phyloP scores from a whole-genome alignment of 2,888 invertebrate species.

The Sinodicranocentrus sp. region DNA sequence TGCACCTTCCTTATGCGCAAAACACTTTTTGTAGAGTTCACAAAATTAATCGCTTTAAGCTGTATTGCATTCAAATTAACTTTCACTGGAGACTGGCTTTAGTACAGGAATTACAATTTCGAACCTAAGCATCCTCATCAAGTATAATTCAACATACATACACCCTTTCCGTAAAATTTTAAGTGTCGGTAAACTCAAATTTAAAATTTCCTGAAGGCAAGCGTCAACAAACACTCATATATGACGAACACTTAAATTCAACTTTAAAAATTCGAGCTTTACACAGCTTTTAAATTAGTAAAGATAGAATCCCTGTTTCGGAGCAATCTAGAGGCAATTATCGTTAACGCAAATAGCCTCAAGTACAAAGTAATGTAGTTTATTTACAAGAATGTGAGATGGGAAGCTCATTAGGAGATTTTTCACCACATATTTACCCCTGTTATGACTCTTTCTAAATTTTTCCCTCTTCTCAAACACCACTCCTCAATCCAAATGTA shows the following conservation, averaged over 20 bases:
- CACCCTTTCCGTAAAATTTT: no score
- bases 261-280: slow-evolving; percentile 21
- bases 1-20: no score
- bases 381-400: neutral
- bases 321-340: slow-evolving; percentile 33
- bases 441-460: neutral
- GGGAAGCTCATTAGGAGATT: neutral
- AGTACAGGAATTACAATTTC: no score
- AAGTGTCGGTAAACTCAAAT: no score
- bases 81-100: no score
- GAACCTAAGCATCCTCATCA: no score
- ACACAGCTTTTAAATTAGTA: slow-evolving; percentile 56
- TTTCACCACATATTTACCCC: neutral
- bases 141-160: no score
- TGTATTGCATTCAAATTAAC: no score
- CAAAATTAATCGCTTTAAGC: no score
- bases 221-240: slow-evolving; percentile 10
- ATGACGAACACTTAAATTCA: neutral
- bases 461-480: neutral
- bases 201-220: no score
- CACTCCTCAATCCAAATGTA: neutral
- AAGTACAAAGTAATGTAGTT: slow-evolving; percentile 20
- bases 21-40: no score
- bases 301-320: neutral
- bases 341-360: slow-evolving; percentile 26